phyloP scores from a whole-genome alignment of 2,888 invertebrate species.

The Pseudococcus jackbeardsleyi region DNA sequence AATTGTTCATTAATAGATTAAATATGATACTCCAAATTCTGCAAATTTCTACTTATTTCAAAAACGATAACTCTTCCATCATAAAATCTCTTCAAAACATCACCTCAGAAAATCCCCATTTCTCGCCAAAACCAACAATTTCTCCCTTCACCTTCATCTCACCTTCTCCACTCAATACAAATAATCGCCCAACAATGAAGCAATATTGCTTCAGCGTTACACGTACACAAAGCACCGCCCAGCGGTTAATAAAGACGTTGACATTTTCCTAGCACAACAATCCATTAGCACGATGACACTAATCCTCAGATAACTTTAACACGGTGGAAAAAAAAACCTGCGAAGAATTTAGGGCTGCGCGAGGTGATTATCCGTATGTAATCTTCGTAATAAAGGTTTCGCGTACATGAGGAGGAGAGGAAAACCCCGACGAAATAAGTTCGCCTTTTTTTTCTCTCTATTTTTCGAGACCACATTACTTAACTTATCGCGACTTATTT shows the following conservation, averaged over 20 bases:
- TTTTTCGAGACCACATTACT: constrained; percentile 53
- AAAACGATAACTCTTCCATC: too few relatives aligned
- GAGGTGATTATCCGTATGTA: constrained; percentile 39
- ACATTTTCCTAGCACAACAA: constrained; percentile 46
- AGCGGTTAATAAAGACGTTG: constrained; percentile 51
- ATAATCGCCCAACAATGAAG: constrained; percentile 8
- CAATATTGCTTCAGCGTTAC: background rate
- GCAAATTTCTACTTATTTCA: too few relatives aligned
- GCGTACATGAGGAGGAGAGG: background rate
- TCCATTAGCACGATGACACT: constrained; percentile 55
- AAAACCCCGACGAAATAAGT: constrained; percentile 1
- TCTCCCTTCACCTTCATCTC: background rate
- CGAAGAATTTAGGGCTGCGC: constrained; percentile 2
- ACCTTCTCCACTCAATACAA: background rate
- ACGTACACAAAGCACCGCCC: background rate
- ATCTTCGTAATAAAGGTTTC: constrained; percentile 46
- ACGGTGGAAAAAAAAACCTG: constrained; percentile 36
- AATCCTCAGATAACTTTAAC: constrained; percentile 56
- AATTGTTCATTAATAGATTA: too few relatives aligned
- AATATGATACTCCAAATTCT: too few relatives aligned
- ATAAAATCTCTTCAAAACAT: background rate
- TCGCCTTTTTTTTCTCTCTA: background rate
- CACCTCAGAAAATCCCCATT: background rate
- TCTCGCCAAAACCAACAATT: background rate
- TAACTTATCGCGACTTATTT: constrained; percentile 64